Evolutionary conservation across 1,140 invertebrate species (phyloP).

Genomic region (Procambarus virginalis): DNA sequence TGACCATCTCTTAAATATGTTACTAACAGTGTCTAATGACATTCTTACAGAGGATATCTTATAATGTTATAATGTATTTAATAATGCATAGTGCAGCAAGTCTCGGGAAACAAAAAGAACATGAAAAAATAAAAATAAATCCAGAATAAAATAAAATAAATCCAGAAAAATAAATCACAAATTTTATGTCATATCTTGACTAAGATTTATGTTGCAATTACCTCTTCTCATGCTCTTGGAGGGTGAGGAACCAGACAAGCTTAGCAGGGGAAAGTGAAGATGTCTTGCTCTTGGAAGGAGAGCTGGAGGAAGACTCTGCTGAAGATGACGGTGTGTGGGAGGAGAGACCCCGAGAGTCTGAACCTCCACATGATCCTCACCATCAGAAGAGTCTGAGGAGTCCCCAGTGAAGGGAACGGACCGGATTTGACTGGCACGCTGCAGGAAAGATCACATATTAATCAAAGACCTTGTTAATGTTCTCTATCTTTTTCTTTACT

Average conservation of each 20-base stretch:
- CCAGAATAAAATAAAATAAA: too few species aligned
- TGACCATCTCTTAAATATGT: too few species aligned
- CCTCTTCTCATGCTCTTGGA: conserved; percentile 85
- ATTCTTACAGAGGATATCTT: too few species aligned
- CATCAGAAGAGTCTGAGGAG: conserved; percentile 94
- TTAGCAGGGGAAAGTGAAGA: conserved; percentile 75
- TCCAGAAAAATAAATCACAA: too few species aligned
- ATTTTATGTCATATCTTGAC: too few species aligned
- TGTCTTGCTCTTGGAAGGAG: conserved; percentile 69
- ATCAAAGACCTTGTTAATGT: not conserved
- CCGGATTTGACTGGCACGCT: conserved; percentile 95
- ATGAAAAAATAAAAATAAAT: too few species aligned
- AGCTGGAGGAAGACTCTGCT: conserved; percentile 69
- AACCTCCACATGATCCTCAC: conserved; percentile 82
- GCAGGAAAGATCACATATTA: conserved; percentile 29
- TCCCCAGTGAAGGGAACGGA: conserved; percentile 96
- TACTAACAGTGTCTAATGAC: too few species aligned
- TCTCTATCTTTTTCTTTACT: too few species aligned
- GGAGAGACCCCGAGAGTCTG: conserved; percentile 59
- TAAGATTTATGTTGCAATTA: conserved; percentile 70
- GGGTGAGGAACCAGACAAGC: conserved; percentile 84
- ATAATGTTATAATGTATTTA: too few species aligned
- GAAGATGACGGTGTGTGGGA: conserved; percentile 73
- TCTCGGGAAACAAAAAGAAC: too few species aligned
- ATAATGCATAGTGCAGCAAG: too few species aligned